A percentile compares a stretch with the other conserved stretches of the same genome.
phyloP scores from a whole-genome alignment of 2,888 invertebrate genomes.

The Dusona sp. region DNA sequence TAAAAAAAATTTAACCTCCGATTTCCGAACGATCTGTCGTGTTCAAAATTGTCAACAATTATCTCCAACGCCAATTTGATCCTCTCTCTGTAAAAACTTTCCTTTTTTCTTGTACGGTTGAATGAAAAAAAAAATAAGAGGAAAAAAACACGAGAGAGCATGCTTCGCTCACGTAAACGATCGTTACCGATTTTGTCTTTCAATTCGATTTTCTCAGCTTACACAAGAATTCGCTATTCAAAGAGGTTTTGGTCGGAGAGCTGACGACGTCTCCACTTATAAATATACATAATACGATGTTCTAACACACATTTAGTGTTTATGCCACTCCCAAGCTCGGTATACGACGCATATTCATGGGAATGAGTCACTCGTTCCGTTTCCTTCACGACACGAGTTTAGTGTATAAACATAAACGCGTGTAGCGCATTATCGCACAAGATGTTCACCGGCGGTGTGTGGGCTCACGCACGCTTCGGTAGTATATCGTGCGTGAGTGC shows the following conservation, averaged over 20 bases:
- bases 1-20: not conserved
- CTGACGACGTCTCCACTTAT: constrained; percentile 15
- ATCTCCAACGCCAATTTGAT: not conserved
- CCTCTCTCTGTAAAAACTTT: not conserved
- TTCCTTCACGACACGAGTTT: constrained; percentile 21
- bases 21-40: not conserved
- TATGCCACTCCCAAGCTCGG: constrained; percentile 37
- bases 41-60: not conserved
- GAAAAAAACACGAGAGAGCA: not conserved
- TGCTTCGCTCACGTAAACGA: not conserved
- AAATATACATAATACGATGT: constrained; percentile 49
- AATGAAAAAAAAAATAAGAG: not conserved
- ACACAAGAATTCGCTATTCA: not conserved
- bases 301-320: constrained; percentile 48
- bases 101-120: not conserved
- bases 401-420: constrained; percentile 24
- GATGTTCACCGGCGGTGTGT: not conserved
- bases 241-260: constrained; percentile 1
- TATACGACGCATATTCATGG: constrained; percentile 35
- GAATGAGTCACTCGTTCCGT: constrained; percentile 54
- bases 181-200: not conserved
- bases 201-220: not conserved
- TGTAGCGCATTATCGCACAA: constrained; percentile 14
- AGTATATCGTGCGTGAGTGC: constrained; percentile 42
- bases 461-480: constrained; percentile 46